Evolutionary conservation across 2,888 invertebrate genomes (phyloP).

Genomic region (Gari tellinella): DNA sequence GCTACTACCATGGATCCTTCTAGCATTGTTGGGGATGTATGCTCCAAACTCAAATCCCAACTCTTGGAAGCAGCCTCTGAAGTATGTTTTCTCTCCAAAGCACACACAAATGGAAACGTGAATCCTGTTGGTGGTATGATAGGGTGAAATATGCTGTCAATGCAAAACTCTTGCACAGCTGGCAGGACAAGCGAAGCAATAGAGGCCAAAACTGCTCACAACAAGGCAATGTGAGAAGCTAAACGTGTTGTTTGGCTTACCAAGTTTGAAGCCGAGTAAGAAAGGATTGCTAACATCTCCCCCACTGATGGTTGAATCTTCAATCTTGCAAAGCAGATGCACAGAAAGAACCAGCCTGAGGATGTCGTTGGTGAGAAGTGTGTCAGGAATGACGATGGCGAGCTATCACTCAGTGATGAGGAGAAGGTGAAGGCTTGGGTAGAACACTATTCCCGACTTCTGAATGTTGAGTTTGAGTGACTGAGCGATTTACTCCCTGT

Average conservation of each 20-base stretch:
- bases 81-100: slow-evolving; percentile 15
- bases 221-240: slow-evolving; percentile 11
- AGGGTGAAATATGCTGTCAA: slow-evolving; percentile 9
- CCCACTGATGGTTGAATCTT: slow-evolving; percentile 17
- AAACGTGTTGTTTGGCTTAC: slow-evolving; percentile 12
- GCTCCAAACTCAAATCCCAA: slow-evolving; percentile 8
- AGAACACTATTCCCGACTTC: too few relatives aligned
- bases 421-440: too few relatives aligned
- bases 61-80: slow-evolving; percentile 13
- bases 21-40: slow-evolving; percentile 14
- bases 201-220: slow-evolving; percentile 12
- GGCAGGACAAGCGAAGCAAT: background rate
- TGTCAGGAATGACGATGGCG: too few relatives aligned
- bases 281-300: slow-evolving; percentile 4
- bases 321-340: slow-evolving; percentile 27
- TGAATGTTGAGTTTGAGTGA: slow-evolving; percentile 31
- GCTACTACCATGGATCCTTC: background rate
- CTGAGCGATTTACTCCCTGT: slow-evolving; percentile 13
- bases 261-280: slow-evolving; percentile 23
- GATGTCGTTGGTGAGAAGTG: too few relatives aligned
- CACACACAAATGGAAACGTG: slow-evolving; percentile 15
- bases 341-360: slow-evolving; percentile 22
- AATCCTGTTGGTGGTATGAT: slow-evolving; percentile 21
- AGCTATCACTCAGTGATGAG: slow-evolving; percentile 20
- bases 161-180: background rate